Conservation (phyloP, 2,888 invertebrate species). For the Caenorhabditis sinica region DNA sequence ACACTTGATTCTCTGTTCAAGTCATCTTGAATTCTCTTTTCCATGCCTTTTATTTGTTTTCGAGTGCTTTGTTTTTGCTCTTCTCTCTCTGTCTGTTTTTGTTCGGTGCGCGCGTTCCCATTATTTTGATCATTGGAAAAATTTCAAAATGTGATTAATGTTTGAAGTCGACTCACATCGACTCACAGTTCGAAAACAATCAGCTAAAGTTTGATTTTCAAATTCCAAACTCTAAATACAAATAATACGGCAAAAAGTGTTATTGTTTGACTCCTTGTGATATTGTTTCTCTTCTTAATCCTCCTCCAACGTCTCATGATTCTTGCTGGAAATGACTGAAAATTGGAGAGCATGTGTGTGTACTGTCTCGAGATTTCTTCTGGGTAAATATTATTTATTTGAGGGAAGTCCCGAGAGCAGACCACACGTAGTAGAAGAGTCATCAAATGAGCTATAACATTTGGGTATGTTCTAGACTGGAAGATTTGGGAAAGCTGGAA, state of each 20-base stretch:
- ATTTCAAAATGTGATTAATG: conserved; percentile 29
- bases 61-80: conserved; percentile 52
- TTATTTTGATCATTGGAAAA: not conserved
- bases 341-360: not conserved
- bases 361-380: conserved; percentile 7
- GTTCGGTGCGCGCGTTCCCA: conserved; percentile 27
- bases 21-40: conserved; percentile 33
- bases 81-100: conserved; percentile 24
- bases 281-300: conserved; percentile 15
- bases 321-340: conserved; percentile 6
- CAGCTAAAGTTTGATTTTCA: conserved; percentile 1
- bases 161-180: not conserved
- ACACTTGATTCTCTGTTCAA: conserved; percentile 35
- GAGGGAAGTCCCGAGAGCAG: conserved; percentile 8
- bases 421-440: not conserved
- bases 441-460: not conserved
- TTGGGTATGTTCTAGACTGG: not conserved
- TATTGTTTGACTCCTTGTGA: conserved; percentile 20
- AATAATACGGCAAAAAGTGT: not conserved
- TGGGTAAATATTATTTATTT: conserved; percentile 16
- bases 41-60: conserved; percentile 40
- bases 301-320: not conserved
- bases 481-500: not conserved
- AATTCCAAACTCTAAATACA: conserved; percentile 20
- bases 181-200: conserved; percentile 15